These are phyloP conservation scores for Ophioninae sp. DNA, from an alignment of 2,888 invertebrate species.

Conservation along the genomic window DNA sequence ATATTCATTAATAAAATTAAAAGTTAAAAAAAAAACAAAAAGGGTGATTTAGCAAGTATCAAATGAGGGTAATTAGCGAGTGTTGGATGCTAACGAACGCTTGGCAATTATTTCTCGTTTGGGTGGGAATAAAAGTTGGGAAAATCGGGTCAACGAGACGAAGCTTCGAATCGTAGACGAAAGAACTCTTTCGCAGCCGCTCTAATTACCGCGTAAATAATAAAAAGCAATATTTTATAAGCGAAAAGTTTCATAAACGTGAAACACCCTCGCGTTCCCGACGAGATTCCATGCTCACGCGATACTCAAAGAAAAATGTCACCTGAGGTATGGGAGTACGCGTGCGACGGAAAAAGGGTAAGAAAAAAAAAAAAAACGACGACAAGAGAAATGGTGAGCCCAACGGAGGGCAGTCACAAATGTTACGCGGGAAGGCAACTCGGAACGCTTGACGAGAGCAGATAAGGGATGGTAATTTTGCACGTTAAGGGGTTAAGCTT, in stretches of 20 bases:
- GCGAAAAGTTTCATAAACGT: constrained; percentile 43
- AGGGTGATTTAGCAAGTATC: neutral
- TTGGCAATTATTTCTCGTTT: constrained; percentile 28
- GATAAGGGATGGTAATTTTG: constrained; percentile 62
- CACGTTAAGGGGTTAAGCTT: neutral
- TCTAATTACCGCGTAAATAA: constrained; percentile 72
- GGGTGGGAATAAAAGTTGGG: constrained; percentile 25
- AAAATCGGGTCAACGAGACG: constrained; percentile 57
- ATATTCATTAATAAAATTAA: neutral
- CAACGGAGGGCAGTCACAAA: constrained; percentile 2
- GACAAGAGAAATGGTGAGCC: neutral
- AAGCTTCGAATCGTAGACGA: constrained; percentile 64
- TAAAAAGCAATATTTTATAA: constrained; percentile 65
- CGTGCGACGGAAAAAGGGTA: constrained; percentile 20
- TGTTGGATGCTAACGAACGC: constrained; percentile 39
- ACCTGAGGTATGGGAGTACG: constrained; percentile 20
- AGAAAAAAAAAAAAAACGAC: constrained; percentile 10
- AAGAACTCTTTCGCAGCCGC: constrained; percentile 63
- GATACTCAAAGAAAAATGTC: constrained; percentile 65
- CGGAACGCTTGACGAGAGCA: constrained; percentile 35
- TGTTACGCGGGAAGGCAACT: constrained; percentile 24
- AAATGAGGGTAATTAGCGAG: constrained; percentile 16
- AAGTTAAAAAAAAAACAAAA: neutral
- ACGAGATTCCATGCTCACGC: constrained; percentile 61
- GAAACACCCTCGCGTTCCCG: constrained; percentile 30